Percentiles rank a stretch among this genome's conserved stretches.
phyloP scores from a whole-genome alignment of 2,888 invertebrate genomes.

The Muschampia plurimacula region DNA sequence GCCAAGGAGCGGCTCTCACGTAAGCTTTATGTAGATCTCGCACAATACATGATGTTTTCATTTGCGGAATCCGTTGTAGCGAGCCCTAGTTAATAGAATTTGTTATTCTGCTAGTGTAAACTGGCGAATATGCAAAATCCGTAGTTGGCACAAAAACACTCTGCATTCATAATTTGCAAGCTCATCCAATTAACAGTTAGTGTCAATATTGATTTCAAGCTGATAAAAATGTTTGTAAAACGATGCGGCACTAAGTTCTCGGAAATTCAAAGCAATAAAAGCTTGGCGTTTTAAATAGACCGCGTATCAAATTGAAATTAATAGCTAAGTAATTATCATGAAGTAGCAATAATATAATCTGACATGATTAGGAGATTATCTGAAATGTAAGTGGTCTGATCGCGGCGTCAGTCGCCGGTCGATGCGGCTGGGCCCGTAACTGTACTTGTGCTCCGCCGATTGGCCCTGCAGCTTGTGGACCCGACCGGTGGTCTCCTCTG shows the following conservation, averaged over 20 bases:
- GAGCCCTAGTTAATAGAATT: conserved; percentile 30
- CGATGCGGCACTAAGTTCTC: not conserved
- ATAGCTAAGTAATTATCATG: conserved; percentile 35
- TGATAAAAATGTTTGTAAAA: conserved; percentile 17
- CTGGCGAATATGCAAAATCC: conserved; percentile 32
- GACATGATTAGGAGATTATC: conserved; percentile 68
- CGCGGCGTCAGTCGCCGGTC: conserved; percentile 52
- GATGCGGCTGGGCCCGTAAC: conserved; percentile 62
- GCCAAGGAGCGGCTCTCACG: conserved; percentile 49
- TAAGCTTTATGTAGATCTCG: conserved; percentile 47
- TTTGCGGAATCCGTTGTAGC: conserved; percentile 46
- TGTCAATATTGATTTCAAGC: conserved; percentile 33
- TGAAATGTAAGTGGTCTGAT: conserved; percentile 64
- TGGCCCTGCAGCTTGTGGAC: conserved; percentile 74
- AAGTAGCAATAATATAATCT: conserved; percentile 51
- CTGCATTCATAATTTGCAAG: conserved; percentile 34
- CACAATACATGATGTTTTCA: conserved; percentile 43
- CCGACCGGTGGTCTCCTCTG: conserved; percentile 62
- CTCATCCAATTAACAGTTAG: conserved; percentile 35
- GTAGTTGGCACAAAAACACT: conserved; percentile 35
- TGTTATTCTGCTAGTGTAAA: conserved; percentile 34
- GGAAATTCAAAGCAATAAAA: conserved; percentile 13
- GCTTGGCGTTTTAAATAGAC: conserved; percentile 5
- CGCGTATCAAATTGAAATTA: conserved; percentile 41
- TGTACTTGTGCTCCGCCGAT: conserved; percentile 67